These are phyloP conservation scores for Amphiduros pacificus DNA, from an alignment of 2,888 invertebrate species.

Conservation along the genomic window DNA sequence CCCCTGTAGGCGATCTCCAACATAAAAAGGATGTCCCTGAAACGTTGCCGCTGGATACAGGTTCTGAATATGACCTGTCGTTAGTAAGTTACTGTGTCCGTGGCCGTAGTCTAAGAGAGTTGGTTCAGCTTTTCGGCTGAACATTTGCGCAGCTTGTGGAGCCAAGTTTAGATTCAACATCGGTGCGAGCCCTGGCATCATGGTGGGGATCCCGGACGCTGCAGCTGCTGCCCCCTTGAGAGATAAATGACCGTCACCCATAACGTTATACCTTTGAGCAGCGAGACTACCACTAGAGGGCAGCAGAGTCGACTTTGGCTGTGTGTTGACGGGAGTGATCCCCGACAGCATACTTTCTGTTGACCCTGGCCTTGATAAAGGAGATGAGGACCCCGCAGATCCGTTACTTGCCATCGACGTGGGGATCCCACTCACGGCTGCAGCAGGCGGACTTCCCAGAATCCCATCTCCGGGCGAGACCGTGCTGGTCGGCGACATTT, in stretches of 20 bases:
- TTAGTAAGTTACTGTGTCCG: too few species aligned
- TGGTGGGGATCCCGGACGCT: neutral
- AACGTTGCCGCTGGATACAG: too few species aligned
- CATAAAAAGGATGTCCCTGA: too few species aligned
- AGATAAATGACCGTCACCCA: neutral
- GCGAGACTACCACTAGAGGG: neutral
- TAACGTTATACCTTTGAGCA: neutral
- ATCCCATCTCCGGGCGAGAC: neutral
- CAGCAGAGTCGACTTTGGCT: neutral
- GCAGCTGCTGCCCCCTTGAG: neutral
- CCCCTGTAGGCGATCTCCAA: too few species aligned
- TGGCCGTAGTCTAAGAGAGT: too few species aligned
- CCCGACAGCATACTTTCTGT: conserved; percentile 8
- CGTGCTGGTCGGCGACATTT: neutral
- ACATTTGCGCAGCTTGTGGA: too few species aligned
- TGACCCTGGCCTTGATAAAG: conserved; percentile 9
- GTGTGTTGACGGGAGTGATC: neutral
- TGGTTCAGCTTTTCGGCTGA: too few species aligned
- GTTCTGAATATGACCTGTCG: too few species aligned
- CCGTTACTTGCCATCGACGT: too few species aligned
- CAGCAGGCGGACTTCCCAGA: neutral
- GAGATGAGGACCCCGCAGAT: conserved; percentile 3
- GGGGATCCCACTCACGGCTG: neutral
- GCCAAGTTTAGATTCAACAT: too few species aligned
- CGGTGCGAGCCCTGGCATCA: too few species aligned